Evolutionary conservation across 2,888 invertebrate species (phyloP), one percentile per base, ranked within the genome.

Genomic region (Agrypnus murinus): DNA sequence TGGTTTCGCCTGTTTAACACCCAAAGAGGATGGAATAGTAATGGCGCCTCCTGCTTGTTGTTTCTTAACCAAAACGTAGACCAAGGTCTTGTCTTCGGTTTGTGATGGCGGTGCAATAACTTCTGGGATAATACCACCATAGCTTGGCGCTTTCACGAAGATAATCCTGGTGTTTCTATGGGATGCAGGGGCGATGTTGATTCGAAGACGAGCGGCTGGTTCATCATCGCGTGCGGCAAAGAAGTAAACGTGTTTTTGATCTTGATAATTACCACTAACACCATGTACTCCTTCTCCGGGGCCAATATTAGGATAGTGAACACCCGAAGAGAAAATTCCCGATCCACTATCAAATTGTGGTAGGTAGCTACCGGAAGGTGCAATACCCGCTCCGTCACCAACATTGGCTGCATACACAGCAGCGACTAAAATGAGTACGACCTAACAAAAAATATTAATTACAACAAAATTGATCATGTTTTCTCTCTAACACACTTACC

Each of bases 41-140:
- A 95, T 91, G 78, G 93, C 92, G 76, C 91, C 93, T 75, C 91
- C 91, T 74, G 94, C 93, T 81, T 95, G 95, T 80, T 95, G 95
- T 73, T 82, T 83, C 76, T 84, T 85, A 12, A 83, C 82, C 76
- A 85, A 75, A 15, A 85, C 84, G 75, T 84, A 85, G 12, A 85
- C 83, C 14, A 82, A 69, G 6, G 85, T 85, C 70, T 84, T 85
- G 45, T 85, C 84, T 76, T 82, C 77, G 40, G 76, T 74, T 59
- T 80, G 79, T 6, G 76, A 75, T 65, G 76, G 77, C 17, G 72
- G 71, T 19, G 78, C 77, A 40, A 83, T 80, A 38, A 78, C 58
- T 55, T 81, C 71, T 17, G 82, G 82, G 19, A 79, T 79, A 12
- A 79, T 75, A 19, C 75, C 69, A 2, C 66, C 71, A 17, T 46